These are phyloP conservation scores for Druon quercuslanigerum DNA, from an alignment of 1,140 invertebrate genomes.

Conservation along the genomic window DNA sequence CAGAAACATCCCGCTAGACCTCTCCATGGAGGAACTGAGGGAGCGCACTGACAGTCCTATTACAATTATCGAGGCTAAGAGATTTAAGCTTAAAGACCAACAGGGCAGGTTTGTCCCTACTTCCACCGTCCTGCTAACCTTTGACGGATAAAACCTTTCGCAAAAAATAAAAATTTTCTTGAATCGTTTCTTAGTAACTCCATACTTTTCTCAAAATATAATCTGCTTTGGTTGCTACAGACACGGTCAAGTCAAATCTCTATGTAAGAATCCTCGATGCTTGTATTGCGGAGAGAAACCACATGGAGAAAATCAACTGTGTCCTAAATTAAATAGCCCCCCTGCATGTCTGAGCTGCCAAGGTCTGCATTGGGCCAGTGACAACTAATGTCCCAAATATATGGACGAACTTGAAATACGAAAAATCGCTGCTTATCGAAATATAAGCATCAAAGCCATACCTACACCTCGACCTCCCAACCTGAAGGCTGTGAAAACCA, in stretches of 20 bases:
- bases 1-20: no score
- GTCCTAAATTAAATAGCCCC: background rate
- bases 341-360: no score
- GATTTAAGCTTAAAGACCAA: background rate
- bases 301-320: background rate
- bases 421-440: background rate
- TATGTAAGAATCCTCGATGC: slow-evolving; percentile 18
- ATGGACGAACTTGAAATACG: background rate
- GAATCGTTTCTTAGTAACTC: slow-evolving; percentile 1
- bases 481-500: background rate
- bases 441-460: background rate
- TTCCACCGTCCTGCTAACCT: background rate
- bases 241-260: background rate
- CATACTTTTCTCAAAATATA: slow-evolving; percentile 1
- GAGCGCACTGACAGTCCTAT: background rate
- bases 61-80: background rate
- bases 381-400: background rate
- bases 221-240: slow-evolving; percentile 26
- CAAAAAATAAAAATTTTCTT: background rate
- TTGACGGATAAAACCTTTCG: background rate
- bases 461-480: background rate
- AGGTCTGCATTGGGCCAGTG: background rate
- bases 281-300: background rate
- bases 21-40: background rate
- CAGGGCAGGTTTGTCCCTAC: background rate